Conservation (phyloP, 2,797 vertebrate genomes). For the Enteromius thamalakanensis region DNA sequence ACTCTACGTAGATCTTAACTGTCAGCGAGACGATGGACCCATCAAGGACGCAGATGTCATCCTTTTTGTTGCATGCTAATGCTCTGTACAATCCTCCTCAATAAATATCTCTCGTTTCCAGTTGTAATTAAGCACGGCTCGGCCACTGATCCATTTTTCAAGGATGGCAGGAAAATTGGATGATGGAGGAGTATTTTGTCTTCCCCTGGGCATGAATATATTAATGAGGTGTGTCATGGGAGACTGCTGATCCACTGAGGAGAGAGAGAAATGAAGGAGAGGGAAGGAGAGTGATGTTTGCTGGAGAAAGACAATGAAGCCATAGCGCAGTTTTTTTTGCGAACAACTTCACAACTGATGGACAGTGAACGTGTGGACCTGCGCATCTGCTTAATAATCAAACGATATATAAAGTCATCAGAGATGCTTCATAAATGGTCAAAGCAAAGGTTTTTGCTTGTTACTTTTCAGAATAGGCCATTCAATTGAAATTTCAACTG, state of each 20-base stretch:
- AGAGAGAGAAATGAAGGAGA: constrained; percentile 49
- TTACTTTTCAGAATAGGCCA: not conserved
- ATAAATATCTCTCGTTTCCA: constrained; percentile 43
- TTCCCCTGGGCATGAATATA: constrained; percentile 56
- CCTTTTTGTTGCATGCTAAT: constrained; percentile 40
- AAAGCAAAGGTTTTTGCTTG: not conserved
- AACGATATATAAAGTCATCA: not conserved
- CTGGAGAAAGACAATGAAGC: constrained; percentile 19
- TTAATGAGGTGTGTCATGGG: constrained; percentile 59
- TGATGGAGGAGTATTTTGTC: constrained; percentile 58
- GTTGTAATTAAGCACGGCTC: constrained; percentile 53
- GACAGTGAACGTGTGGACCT: not conserved
- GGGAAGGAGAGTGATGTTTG: constrained; percentile 9
- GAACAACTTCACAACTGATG: not conserved
- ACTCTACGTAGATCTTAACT: not conserved
- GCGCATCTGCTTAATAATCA: not conserved
- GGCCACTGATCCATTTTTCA: constrained; percentile 55
- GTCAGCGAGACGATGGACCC: constrained; percentile 27
- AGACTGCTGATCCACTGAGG: constrained; percentile 54
- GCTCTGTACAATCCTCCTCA: constrained; percentile 36
- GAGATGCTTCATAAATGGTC: not conserved
- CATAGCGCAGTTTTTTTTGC: not conserved
- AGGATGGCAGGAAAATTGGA: constrained; percentile 54
- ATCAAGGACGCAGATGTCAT: constrained; percentile 33
- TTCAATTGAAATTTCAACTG: not conserved